phyloP scores from a whole-genome alignment of 2,888 invertebrate genomes.

The Phaedon cochleariae region DNA sequence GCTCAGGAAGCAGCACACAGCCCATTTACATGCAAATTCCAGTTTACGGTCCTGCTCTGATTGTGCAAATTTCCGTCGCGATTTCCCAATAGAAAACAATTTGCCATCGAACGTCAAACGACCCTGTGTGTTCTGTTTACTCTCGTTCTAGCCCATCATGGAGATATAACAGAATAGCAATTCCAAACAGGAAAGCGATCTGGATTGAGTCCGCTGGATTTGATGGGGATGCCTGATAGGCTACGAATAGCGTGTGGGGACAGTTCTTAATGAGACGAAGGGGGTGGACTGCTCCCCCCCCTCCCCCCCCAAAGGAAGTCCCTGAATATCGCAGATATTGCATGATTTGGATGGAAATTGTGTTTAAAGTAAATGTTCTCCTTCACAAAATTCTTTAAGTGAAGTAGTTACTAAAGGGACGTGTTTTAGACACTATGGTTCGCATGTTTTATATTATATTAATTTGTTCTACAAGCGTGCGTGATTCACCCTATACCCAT shows the following conservation, averaged over 20 bases:
- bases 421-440: too few relatives aligned
- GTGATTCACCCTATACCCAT: too few relatives aligned
- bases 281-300: not conserved
- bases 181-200: slow-evolving; percentile 13
- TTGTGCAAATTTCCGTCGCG: slow-evolving; percentile 31
- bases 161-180: slow-evolving; percentile 14
- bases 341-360: too few relatives aligned
- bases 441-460: too few relatives aligned
- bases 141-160: slow-evolving; percentile 4
- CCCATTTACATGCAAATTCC: slow-evolving; percentile 27
- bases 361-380: too few relatives aligned
- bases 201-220: not conserved
- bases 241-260: not conserved
- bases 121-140: slow-evolving; percentile 10
- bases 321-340: too few relatives aligned
- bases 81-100: slow-evolving; percentile 37
- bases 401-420: too few relatives aligned
- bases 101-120: slow-evolving; percentile 28
- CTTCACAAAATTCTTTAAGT: too few relatives aligned
- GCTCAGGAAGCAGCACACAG: not conserved
- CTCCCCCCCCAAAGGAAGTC: too few relatives aligned
- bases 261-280: not conserved
- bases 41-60: slow-evolving; percentile 17
- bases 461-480: too few relatives aligned
- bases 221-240: slow-evolving; percentile 2